Evolutionary conservation across 1,140 invertebrate genomes (phyloP), one percentile per base, ranked within the genome.

Genomic region (Leptonema lineaticorne): DNA sequence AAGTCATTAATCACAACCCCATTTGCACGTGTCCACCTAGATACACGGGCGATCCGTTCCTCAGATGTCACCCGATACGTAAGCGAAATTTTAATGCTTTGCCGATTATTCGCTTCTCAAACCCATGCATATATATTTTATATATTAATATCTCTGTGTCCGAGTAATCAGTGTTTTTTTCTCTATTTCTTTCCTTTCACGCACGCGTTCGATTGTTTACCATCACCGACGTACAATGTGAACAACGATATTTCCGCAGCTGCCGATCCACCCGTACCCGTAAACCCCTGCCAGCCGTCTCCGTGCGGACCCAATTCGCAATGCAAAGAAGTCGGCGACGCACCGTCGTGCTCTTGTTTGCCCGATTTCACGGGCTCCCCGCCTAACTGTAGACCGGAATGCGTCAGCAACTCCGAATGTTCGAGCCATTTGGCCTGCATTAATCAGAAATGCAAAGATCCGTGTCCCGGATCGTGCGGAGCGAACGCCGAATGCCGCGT

Each of bases 391-490:
- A 81, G 87, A 63, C 87, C 88, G 0, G 87, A 90, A 75, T 90
- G 89, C 74, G 75, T 86, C 0, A 79, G 84, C 9, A 90, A 89
- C 73, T 82, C 82, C 1, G 89, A 91, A 67, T 92, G 90, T 77
- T 69, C 83, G 1, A 79, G 78, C 22, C 74, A 84, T 30, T 78
- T 83, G 65, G 85, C 87, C 1, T 91, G 89, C 74, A 79, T 86
- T 26, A 83, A 85, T 69, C 85, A 87, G 33, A 86, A 83, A 70
- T 91, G 90, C 75, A 78, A 82, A 63, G 86, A 92, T 77, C 91
- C 92, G 0, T 94, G 92, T 74, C 82, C 86, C 1, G 89, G 90
- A 56, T 85, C 89, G 5, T 94, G 92, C 75, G 91, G 92, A 9
- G 75, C 76, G 53, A 87, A 88, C 75, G 87, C 91, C 1, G 77